Evolutionary conservation across 2,888 invertebrate species (phyloP).

Genomic region (Magallana nippona): DNA sequence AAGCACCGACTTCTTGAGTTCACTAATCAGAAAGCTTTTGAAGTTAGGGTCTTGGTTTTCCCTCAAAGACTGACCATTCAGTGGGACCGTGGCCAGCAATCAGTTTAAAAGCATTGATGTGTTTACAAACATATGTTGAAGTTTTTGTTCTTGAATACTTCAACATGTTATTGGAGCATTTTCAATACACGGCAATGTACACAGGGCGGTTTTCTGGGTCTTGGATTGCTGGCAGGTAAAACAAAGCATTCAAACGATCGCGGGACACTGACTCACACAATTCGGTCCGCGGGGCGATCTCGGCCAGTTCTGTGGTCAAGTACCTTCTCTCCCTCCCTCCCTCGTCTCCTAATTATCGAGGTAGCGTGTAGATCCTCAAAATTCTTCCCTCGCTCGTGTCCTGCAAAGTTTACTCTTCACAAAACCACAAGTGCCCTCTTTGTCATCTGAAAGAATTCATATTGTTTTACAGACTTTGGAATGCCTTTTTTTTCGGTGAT

Average conservation of each 20-base stretch:
- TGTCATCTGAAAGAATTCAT: constrained; percentile 3
- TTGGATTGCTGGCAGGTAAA: background rate
- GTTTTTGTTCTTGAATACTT: background rate
- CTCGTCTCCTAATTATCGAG: background rate
- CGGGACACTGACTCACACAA: background rate
- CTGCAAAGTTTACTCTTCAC: background rate
- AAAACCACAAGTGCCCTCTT: constrained; percentile 3
- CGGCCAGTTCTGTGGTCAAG: constrained; percentile 9
- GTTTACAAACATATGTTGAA: constrained; percentile 5
- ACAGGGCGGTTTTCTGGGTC: background rate
- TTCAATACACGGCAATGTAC: background rate
- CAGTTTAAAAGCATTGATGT: background rate
- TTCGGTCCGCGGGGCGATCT: background rate
- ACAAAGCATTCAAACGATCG: background rate
- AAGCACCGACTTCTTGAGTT: constrained; percentile 11
- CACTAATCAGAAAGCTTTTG: background rate
- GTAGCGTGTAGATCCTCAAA: constrained; percentile 14
- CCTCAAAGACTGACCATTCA: background rate
- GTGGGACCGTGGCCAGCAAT: background rate
- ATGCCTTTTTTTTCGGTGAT: background rate
- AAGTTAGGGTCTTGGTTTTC: background rate
- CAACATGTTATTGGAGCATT: background rate
- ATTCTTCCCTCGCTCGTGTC: background rate
- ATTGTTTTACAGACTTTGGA: constrained; percentile 13
- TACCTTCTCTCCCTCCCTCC: background rate